Base-by-base conservation (phyloP, 2,797 vertebrate species). In the Sebastes flavidus region DNA sequence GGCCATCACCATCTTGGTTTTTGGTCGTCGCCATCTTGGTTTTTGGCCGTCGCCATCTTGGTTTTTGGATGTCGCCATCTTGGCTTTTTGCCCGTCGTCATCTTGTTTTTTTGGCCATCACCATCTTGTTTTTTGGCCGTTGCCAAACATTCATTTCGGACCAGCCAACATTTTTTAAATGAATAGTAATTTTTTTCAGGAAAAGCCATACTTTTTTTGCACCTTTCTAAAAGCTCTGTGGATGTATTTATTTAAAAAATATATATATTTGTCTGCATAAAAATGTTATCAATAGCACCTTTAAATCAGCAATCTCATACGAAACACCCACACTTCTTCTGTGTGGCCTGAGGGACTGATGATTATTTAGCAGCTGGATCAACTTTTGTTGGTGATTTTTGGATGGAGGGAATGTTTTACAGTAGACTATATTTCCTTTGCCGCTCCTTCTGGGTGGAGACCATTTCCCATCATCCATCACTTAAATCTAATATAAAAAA, bases 231-330 rank as follows among this genome's bases (percentile, higher is more conserved):
- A 42, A 0, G 5, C 38, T 42, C 38, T 7, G 38, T 42, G 38
- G 38, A 42, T 42, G 38, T 7, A 16, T 16, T 42, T 42, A 16
- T 16, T 1, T 14, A 5, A 38, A 36, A 38, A 6, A 34, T 11
- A 42, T 16, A 16, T 16, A 42, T 42, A 42, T 42, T 46, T 18
- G 6, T 46, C 42, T 18, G 0, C 6, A 46, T 46, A 46, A 46
- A 46, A 46, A 46, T 18, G 3, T 46, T 2, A 46, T 46, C 14
- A 46, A 8, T 46, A 46, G 1, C 14, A 46, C 42, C 42, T 46
- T 46, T 46, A 85, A 83, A 38, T 60, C 65, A 14, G 38, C 14
- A 81, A 68, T 74, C 54, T 73, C 13, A 36, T 32, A 52, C 66
- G 36, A 76, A 82, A 63, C 7, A 10, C 29, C 32, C 34, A 63